Percentiles rank a stretch among this genome's conserved stretches.
Conservation (phyloP, 2,888 invertebrate genomes). For the Meteorus colon region DNA sequence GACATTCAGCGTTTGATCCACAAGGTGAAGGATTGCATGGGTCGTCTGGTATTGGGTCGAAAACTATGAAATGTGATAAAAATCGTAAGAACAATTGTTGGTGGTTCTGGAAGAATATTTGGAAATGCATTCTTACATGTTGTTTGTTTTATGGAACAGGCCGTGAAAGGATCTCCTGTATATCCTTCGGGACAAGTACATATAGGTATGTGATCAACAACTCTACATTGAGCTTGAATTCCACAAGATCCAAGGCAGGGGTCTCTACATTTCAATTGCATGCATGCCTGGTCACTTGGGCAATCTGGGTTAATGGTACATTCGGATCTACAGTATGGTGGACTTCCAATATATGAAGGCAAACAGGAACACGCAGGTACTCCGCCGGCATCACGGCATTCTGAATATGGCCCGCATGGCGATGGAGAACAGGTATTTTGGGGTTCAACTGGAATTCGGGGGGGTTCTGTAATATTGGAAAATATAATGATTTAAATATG, state of each 20-base stretch:
- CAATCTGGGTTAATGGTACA: conserved; percentile 82
- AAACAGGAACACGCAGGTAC: conserved; percentile 81
- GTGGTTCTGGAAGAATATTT: conserved; percentile 45
- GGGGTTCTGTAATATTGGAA: conserved; percentile 51
- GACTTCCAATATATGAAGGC: conserved; percentile 80
- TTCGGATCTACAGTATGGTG: conserved; percentile 77
- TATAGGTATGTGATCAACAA: conserved; percentile 84
- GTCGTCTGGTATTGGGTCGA: conserved; percentile 67
- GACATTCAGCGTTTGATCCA: conserved; percentile 84
- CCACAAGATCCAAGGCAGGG: conserved; percentile 88
- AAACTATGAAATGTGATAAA: conserved; percentile 16
- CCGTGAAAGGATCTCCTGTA: conserved; percentile 82
- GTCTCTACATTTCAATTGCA: conserved; percentile 84
- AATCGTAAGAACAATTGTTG: conserved; percentile 67
- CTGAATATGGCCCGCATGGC: conserved; percentile 81
- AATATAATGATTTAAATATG: neutral
- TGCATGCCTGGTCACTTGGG: conserved; percentile 82
- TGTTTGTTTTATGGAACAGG: conserved; percentile 74
- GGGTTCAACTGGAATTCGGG: conserved; percentile 48
- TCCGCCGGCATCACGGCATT: conserved; percentile 78
- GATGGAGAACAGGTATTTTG: conserved; percentile 70
- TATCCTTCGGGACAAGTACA: conserved; percentile 82
- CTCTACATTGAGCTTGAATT: conserved; percentile 81
- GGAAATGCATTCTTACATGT: conserved; percentile 26
- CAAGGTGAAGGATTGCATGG: conserved; percentile 86